Conservation (phyloP, 2,888 invertebrate genomes). For the Eilema sororculum region DNA sequence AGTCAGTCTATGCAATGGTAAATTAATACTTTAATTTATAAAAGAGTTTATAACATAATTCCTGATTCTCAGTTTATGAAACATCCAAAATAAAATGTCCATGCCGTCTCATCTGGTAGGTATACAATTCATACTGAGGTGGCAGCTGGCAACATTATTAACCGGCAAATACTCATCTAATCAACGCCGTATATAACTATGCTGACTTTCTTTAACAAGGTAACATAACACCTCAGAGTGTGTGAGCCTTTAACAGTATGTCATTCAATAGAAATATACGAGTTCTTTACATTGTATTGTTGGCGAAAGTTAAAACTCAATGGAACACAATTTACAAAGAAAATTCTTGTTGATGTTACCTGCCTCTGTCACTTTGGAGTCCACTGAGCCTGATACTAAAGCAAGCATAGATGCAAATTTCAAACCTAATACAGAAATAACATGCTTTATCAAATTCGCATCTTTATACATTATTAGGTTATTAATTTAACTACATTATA, state of each 20-base stretch:
- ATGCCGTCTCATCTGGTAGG: too few relatives aligned
- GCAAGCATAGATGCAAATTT: background rate
- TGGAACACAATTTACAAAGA: too few relatives aligned
- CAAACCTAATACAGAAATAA: background rate
- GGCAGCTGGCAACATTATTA: too few relatives aligned
- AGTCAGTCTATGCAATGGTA: background rate
- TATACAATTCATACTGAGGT: too few relatives aligned
- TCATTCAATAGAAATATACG: too few relatives aligned
- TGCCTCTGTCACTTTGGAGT: background rate
- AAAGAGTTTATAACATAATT: background rate
- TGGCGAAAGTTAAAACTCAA: too few relatives aligned
- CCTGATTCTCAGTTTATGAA: background rate
- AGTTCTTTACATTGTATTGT: too few relatives aligned
- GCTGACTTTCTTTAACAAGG: too few relatives aligned
- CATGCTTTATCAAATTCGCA: background rate
- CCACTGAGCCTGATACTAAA: background rate
- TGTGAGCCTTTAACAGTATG: too few relatives aligned
- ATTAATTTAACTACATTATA: background rate
- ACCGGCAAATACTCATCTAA: too few relatives aligned
- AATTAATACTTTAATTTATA: background rate
- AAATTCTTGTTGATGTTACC: background rate
- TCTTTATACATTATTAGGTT: background rate
- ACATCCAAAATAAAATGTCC: background rate
- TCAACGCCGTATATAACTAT: too few relatives aligned
- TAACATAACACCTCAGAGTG: too few relatives aligned